phyloP scores from a whole-genome alignment of 2,113 vertebrate genomes.

The Albula glossodonta region DNA sequence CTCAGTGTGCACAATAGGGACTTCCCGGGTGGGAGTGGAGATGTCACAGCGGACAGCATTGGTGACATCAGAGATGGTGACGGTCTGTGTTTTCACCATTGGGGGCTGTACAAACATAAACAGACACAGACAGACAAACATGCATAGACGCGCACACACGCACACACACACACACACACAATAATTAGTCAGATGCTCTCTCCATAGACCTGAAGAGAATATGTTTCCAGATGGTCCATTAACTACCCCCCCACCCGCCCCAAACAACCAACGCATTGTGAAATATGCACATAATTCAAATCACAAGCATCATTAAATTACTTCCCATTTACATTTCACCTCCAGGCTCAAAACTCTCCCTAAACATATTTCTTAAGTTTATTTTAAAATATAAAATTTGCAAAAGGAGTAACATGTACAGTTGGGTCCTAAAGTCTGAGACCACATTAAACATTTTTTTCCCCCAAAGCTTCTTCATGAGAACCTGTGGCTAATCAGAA shows the following conservation, averaged over 20 bases:
- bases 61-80: conserved; percentile 91
- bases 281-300: conserved; percentile 24
- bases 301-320: conserved; percentile 6
- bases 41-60: conserved; percentile 79
- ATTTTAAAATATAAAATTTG: background rate
- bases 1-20: conserved; percentile 92
- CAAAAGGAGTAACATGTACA: too few species aligned
- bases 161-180: conserved; percentile 18
- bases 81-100: conserved; percentile 90
- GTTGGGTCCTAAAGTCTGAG: too few species aligned
- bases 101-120: conserved; percentile 75
- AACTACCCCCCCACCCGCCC: background rate
- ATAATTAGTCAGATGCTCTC: background rate
- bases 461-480: too few species aligned
- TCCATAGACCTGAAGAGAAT: background rate
- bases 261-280: conserved; percentile 8
- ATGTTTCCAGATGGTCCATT: background rate
- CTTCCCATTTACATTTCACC: conserved; percentile 31
- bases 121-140: conserved; percentile 45
- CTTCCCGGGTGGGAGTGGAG: conserved; percentile 83
- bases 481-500: too few species aligned
- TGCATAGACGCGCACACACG: conserved; percentile 22
- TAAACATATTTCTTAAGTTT: background rate
- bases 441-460: too few species aligned
- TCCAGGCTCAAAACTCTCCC: background rate